These are phyloP conservation scores for Channallabes apus DNA, from an alignment of 2,797 vertebrate species.

Conservation along the genomic window DNA sequence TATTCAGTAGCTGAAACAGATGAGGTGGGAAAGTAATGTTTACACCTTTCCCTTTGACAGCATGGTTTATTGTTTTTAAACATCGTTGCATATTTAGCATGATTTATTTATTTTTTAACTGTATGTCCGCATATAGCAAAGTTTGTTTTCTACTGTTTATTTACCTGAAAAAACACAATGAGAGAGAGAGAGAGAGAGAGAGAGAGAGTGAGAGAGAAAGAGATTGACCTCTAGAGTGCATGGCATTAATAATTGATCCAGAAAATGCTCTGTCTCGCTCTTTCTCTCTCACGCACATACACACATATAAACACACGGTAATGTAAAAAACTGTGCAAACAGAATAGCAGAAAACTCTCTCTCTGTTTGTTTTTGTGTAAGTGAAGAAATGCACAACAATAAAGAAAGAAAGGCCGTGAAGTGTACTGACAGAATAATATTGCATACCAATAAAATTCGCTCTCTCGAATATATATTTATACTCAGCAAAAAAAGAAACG, in stretches of 20 bases:
- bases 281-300: background rate
- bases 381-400: background rate
- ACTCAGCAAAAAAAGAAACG: too few species aligned
- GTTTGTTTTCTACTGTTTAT: background rate
- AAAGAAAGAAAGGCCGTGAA: background rate
- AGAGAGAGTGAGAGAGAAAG: background rate
- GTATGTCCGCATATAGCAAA: background rate
- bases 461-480: background rate
- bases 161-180: background rate
- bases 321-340: background rate
- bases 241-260: conserved; percentile 8
- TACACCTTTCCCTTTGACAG: background rate
- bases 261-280: background rate
- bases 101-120: background rate
- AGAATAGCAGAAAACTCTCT: background rate
- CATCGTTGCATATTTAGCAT: background rate
- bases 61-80: background rate
- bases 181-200: background rate
- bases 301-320: background rate
- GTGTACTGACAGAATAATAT: background rate
- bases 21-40: background rate
- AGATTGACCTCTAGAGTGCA: background rate
- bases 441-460: background rate
- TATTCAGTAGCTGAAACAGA: background rate
- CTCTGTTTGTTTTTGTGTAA: background rate